Conservation (phyloP, 37 sponge, comb jelly and placozoan species). For the Cliona cf. orientalis region DNA sequence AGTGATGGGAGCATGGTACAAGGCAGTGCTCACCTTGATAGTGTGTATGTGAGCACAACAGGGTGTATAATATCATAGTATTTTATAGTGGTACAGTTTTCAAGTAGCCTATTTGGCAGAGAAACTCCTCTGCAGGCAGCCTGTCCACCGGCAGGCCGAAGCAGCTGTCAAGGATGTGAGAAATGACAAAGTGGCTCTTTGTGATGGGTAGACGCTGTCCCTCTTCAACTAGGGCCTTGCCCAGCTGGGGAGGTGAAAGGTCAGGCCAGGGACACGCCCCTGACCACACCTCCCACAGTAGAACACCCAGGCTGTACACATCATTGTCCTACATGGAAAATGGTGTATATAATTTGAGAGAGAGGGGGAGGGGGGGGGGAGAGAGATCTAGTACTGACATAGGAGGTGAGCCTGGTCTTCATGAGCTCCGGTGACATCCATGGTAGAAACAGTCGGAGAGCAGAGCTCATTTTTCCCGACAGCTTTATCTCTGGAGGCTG, state of each 20-base stretch:
- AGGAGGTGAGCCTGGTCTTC: constrained; percentile 8
- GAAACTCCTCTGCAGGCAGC: constrained; percentile 10
- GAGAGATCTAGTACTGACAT: constrained; percentile 19
- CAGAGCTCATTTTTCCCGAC: background rate
- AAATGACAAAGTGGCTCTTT: constrained; percentile 6
- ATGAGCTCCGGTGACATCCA: constrained; percentile 57
- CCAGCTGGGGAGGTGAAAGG: constrained; percentile 15
- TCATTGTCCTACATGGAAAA: constrained; percentile 34
- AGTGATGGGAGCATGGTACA: too few species aligned
- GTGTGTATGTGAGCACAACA: too few species aligned
- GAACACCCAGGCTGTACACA: constrained; percentile 42
- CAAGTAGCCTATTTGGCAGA: constrained; percentile 13
- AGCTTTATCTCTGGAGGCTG: constrained; percentile 1
- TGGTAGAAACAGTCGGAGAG: constrained; percentile 7
- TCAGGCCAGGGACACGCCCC: constrained; percentile 36
- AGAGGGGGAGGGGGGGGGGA: background rate
- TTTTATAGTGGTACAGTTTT: background rate
- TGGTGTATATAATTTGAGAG: background rate
- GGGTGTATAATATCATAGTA: too few species aligned
- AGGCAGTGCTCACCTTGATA: too few species aligned
- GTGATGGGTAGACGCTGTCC: constrained; percentile 21
- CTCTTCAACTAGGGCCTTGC: constrained; percentile 12
- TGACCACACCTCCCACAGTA: constrained; percentile 54
- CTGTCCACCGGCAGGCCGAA: constrained; percentile 19
- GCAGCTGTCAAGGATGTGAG: constrained; percentile 24